Evolutionary conservation across 1,140 invertebrate species (phyloP).

Genomic region (Augochlora pura): DNA sequence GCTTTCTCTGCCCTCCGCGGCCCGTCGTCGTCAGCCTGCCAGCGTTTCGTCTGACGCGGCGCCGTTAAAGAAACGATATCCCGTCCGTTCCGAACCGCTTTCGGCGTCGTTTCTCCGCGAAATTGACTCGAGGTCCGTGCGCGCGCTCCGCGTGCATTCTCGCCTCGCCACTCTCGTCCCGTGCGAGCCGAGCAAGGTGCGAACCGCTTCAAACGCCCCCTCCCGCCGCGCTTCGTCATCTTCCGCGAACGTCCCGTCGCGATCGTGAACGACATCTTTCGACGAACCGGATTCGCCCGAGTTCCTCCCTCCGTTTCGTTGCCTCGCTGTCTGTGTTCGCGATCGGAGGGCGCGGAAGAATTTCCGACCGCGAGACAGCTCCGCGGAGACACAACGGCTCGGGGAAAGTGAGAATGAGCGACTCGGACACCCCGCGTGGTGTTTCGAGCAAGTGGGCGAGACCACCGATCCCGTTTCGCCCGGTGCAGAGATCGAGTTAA

Average conservation of each 20-base stretch:
- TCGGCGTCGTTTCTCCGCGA: constrained; percentile 23
- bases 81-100: constrained; percentile 3
- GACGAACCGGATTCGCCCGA: not conserved
- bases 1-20: not conserved
- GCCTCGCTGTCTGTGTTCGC: too few species aligned
- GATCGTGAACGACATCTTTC: not conserved
- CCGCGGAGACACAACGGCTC: not conserved
- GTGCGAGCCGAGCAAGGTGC: constrained; percentile 20
- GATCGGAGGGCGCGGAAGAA: too few species aligned
- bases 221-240: not conserved
- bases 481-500: not conserved
- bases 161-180: not conserved
- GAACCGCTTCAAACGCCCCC: not conserved
- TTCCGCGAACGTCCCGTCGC: constrained; percentile 24
- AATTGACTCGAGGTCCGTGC: constrained; percentile 28
- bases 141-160: not conserved
- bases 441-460: not conserved
- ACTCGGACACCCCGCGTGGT: not conserved
- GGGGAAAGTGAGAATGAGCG: not conserved
- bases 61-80: constrained; percentile 14
- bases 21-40: too few species aligned
- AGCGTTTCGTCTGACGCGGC: not conserved
- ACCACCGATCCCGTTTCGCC: not conserved
- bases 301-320: too few species aligned
- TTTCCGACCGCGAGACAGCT: too few species aligned